Evolutionary conservation across 2,888 invertebrate species (phyloP).

Genomic region (Drosophila merina): DNA sequence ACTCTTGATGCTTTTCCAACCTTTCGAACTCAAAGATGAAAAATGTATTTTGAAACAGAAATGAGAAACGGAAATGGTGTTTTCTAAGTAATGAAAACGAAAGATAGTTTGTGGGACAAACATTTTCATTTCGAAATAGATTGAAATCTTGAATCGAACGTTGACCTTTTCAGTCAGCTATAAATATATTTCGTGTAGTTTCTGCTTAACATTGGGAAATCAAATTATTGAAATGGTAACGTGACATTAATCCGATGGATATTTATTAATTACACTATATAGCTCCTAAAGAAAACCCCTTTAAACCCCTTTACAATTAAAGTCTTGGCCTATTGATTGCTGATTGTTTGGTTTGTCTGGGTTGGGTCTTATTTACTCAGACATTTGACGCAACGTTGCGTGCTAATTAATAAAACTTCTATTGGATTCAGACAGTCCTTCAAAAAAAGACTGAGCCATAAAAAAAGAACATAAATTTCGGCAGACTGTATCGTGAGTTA

Average conservation of each 20-base stretch:
- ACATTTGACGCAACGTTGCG: constrained; percentile 15
- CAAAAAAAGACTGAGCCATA: not conserved
- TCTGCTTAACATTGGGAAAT: not conserved
- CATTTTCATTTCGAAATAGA: not conserved
- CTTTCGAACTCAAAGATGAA: not conserved
- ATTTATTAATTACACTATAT: not conserved
- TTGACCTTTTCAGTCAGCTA: constrained; percentile 1
- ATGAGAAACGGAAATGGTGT: not conserved
- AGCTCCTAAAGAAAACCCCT: not conserved
- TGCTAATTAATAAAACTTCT: constrained; percentile 11
- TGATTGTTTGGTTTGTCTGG: not conserved
- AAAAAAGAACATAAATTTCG: not conserved
- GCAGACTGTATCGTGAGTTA: not conserved
- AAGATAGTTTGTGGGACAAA: not conserved
- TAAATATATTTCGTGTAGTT: constrained; percentile 4
- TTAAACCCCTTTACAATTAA: not conserved
- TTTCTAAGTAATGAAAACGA: not conserved
- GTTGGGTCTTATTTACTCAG: constrained; percentile 23
- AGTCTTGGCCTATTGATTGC: constrained; percentile 3
- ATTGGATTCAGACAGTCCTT: constrained; percentile 1
- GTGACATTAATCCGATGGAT: not conserved
- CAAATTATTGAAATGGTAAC: constrained; percentile 20
- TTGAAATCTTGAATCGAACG: not conserved
- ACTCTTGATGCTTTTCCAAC: too few relatives aligned
- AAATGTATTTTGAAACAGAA: constrained; percentile 1